phyloP scores from a whole-genome alignment of 2,113 vertebrate species.

The Leptocoma aspasia region DNA sequence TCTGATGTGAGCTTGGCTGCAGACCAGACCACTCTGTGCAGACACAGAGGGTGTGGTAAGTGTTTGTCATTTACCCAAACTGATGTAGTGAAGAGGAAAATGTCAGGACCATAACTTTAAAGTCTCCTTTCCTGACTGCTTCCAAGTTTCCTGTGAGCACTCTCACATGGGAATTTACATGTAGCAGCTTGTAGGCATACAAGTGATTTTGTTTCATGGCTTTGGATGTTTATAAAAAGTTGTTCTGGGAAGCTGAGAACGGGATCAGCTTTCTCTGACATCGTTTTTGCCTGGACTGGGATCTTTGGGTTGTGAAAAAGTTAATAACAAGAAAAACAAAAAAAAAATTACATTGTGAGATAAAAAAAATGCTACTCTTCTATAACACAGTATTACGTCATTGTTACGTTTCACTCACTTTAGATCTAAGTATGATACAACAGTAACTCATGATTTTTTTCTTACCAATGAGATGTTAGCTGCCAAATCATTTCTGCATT shows the following conservation, averaged over 20 bases:
- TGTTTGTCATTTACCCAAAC: neutral
- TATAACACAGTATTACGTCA: neutral
- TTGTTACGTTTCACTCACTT: neutral
- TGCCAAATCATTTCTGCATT: constrained; percentile 1
- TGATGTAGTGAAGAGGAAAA: neutral
- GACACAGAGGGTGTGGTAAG: neutral
- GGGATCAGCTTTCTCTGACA: neutral
- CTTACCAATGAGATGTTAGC: neutral
- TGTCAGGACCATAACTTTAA: neutral
- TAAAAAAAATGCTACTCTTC: neutral
- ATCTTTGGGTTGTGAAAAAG: neutral
- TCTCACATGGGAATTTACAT: neutral
- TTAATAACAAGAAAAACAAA: neutral
- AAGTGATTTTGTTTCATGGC: neutral
- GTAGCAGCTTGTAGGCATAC: neutral
- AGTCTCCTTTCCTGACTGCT: neutral
- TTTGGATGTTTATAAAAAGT: neutral
- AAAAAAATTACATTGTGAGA: neutral
- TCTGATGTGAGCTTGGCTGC: rapidly evolving
- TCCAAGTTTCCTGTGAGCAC: neutral
- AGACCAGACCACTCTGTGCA: neutral
- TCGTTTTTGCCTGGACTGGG: rapidly evolving
- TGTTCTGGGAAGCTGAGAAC: neutral
- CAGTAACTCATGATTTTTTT: neutral
- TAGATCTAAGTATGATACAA: neutral